Evolutionary conservation across 2,113 vertebrate genomes (phyloP).

Genomic region (Rhagologus leucostigma): DNA sequence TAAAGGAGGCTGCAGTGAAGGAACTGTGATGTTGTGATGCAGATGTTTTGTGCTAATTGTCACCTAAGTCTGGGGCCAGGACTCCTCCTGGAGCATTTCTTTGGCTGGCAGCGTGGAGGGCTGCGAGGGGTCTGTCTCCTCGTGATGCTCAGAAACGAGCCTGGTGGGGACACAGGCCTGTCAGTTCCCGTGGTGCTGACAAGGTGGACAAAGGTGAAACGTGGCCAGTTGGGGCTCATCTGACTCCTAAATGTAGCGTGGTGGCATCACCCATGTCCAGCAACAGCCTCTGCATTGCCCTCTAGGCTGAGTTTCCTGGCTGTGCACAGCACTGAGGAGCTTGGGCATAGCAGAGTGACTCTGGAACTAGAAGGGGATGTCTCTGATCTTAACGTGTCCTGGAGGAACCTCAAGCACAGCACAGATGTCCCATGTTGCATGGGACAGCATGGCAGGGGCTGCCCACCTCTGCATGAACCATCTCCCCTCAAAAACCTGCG

Average conservation of each 20-base stretch:
- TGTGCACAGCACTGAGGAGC: not conserved
- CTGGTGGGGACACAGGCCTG: not conserved
- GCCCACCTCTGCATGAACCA: not conserved
- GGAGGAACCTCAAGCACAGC: not conserved
- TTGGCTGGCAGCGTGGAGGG: not conserved
- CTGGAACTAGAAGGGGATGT: not conserved
- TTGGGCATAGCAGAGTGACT: not conserved
- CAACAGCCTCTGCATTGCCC: not conserved
- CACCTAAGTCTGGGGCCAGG: not conserved
- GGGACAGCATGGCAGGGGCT: not conserved
- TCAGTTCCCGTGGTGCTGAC: not conserved
- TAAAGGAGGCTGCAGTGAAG: not conserved
- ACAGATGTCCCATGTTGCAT: not conserved
- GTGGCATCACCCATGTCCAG: not conserved
- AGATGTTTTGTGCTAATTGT: not conserved
- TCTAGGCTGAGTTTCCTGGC: not conserved
- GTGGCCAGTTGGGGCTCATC: accelerated
- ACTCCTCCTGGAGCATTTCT: not conserved
- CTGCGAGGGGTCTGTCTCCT: not conserved
- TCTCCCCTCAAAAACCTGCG: not conserved
- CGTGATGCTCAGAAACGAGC: not conserved
- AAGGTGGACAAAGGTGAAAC: not conserved
- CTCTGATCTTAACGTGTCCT: not conserved
- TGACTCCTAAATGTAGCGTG: not conserved
- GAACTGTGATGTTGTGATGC: not conserved